phyloP scores from a whole-genome alignment of 2,888 invertebrate species.

The Altica lythri region DNA sequence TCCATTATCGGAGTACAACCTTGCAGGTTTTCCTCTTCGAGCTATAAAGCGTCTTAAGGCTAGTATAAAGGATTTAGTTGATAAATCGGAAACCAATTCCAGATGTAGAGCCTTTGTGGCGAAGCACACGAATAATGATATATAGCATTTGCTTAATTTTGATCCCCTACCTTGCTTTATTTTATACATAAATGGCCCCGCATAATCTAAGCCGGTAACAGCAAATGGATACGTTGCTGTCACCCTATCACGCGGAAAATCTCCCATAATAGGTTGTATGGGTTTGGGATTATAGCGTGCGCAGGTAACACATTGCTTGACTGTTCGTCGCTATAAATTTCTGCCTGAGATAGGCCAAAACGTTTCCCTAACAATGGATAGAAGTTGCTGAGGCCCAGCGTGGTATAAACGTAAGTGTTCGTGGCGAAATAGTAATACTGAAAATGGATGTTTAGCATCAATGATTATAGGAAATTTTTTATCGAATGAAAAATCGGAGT shows the following conservation, averaged over 20 bases:
- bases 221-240: constrained; percentile 8
- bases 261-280: constrained; percentile 20
- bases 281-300: constrained; percentile 10
- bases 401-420: neutral
- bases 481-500: neutral
- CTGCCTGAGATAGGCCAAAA: constrained; percentile 16
- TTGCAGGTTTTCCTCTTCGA: too few species aligned
- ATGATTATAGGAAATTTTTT: neutral
- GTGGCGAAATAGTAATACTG: neutral
- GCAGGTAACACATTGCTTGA: constrained; percentile 18
- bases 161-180: too few species aligned
- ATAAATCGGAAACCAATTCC: too few species aligned
- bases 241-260: constrained; percentile 15
- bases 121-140: too few species aligned
- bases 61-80: too few species aligned
- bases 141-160: too few species aligned
- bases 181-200: constrained; percentile 24
- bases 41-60: too few species aligned
- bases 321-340: neutral
- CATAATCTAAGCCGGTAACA: constrained; percentile 17
- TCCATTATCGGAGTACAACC: too few species aligned
- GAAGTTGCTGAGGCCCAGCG: constrained; percentile 14
- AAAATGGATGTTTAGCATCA: neutral
- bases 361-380: constrained; percentile 11
- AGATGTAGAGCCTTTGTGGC: too few species aligned